Conservation (phyloP, 2,888 invertebrate genomes). For the Tridacna crocea region DNA sequence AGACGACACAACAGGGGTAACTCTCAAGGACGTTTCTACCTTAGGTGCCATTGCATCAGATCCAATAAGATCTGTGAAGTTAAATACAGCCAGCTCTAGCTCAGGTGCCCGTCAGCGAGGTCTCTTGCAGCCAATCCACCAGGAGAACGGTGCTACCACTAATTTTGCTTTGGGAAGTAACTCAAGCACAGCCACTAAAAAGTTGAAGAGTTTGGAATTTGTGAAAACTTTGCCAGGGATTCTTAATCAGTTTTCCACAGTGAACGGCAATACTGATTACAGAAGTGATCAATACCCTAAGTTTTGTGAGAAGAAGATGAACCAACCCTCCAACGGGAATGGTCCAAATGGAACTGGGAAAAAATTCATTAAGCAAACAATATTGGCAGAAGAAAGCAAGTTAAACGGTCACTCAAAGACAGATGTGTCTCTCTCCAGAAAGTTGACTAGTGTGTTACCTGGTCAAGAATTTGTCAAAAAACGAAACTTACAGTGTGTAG, state of each 20-base stretch:
- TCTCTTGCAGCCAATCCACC: slow-evolving; percentile 50
- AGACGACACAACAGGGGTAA: slow-evolving; percentile 19
- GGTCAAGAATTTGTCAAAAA: slow-evolving; percentile 3
- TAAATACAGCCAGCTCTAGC: slow-evolving; percentile 37
- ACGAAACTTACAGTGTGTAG: neutral
- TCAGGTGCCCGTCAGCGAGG: slow-evolving; percentile 39
- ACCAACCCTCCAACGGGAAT: slow-evolving; percentile 62
- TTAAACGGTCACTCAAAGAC: slow-evolving; percentile 55
- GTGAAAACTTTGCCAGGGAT: slow-evolving; percentile 46
- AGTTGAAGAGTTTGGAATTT: slow-evolving; percentile 39
- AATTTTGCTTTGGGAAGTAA: slow-evolving; percentile 15
- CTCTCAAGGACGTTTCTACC: slow-evolving; percentile 2
- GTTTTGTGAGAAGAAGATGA: slow-evolving; percentile 60
- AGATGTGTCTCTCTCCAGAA: neutral
- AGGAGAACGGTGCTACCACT: slow-evolving; percentile 25
- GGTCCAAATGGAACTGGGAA: slow-evolving; percentile 55
- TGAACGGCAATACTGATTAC: slow-evolving; percentile 23
- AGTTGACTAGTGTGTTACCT: neutral
- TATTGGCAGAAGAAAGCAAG: slow-evolving; percentile 41
- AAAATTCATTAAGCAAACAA: slow-evolving; percentile 45
- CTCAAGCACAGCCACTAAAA: slow-evolving; percentile 33
- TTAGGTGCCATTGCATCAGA: slow-evolving; percentile 24
- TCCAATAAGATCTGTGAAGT: slow-evolving; percentile 46
- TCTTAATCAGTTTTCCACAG: slow-evolving; percentile 39
- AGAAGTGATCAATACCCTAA: slow-evolving; percentile 33